phyloP scores from a whole-genome alignment of 2,888 invertebrate genomes.

The Macrosoma leucophasiata region DNA sequence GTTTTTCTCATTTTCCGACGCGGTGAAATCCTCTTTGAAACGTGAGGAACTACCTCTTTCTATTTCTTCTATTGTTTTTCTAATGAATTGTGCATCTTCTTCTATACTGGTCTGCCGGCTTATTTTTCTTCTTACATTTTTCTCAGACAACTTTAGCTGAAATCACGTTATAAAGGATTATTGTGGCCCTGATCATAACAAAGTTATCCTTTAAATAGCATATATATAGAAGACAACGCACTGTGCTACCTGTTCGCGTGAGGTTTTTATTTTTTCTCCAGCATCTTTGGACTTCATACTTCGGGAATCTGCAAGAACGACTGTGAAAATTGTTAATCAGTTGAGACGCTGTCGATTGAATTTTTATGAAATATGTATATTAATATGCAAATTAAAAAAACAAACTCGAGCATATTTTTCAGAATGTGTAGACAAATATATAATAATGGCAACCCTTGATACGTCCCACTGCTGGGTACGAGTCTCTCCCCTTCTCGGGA shows the following conservation, averaged over 20 bases:
- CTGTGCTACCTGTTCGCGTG: constrained; percentile 53
- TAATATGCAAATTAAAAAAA: too few relatives aligned
- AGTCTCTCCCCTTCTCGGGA: too few relatives aligned
- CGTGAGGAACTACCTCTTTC: constrained; percentile 58
- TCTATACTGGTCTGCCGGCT: constrained; percentile 61
- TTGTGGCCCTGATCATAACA: too few relatives aligned
- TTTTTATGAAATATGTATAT: too few relatives aligned
- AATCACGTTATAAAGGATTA: constrained; percentile 27
- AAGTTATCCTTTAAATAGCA: too few relatives aligned
- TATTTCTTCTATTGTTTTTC: constrained; percentile 68
- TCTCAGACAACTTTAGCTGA: constrained; percentile 44
- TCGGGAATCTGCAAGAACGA: constrained; percentile 46
- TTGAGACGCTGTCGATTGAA: too few relatives aligned
- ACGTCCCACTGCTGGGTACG: too few relatives aligned
- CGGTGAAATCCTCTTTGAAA: constrained; percentile 40
- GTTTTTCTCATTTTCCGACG: constrained; percentile 27
- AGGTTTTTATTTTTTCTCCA: constrained; percentile 41
- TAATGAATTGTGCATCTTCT: constrained; percentile 65
- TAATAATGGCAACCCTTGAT: too few relatives aligned
- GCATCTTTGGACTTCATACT: constrained; percentile 39
- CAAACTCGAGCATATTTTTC: too few relatives aligned
- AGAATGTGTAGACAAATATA: too few relatives aligned
- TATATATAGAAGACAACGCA: constrained; percentile 17
- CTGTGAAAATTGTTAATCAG: constrained; percentile 19
- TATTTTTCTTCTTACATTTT: constrained; percentile 41